Evolutionary conservation across 2,113 vertebrate species (phyloP).

Genomic region (Galeopterus variegatus): DNA sequence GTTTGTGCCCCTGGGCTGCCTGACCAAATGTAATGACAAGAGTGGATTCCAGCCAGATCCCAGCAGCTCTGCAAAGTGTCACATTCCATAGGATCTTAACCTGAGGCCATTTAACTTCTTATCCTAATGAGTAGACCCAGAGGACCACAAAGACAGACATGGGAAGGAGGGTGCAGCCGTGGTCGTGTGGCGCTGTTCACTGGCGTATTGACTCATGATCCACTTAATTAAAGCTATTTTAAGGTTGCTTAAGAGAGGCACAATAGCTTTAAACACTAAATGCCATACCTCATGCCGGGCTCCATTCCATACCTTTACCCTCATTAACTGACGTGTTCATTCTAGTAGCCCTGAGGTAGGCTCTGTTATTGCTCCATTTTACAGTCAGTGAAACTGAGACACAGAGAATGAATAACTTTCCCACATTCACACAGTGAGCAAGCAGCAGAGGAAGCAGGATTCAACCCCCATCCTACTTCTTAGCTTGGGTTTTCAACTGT

Average conservation of each 20-base stretch:
- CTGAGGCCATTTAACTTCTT: not conserved
- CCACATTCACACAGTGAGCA: not conserved
- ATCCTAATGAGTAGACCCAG: not conserved
- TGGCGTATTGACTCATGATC: not conserved
- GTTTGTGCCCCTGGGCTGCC: not conserved
- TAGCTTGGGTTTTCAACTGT: not conserved
- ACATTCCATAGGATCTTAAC: not conserved
- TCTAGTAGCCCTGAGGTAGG: not conserved
- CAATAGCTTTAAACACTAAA: not conserved
- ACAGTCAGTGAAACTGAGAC: not conserved
- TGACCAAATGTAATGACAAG: too few relatives aligned
- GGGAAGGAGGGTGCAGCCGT: not conserved
- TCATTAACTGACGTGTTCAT: too few relatives aligned
- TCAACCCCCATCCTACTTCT: not conserved
- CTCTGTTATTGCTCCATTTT: not conserved
- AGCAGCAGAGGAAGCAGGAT: not conserved
- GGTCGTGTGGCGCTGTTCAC: rapidly evolving
- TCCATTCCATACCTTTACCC: not conserved
- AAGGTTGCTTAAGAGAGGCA: not conserved
- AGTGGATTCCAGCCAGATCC: not conserved
- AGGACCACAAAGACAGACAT: not conserved
- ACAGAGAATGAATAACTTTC: not conserved
- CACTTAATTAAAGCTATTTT: not conserved
- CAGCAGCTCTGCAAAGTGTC: not conserved
- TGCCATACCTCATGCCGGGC: not conserved